Base-by-base conservation (phyloP, 1,140 invertebrate genomes). In the Propsilocerus akamusi region DNA sequence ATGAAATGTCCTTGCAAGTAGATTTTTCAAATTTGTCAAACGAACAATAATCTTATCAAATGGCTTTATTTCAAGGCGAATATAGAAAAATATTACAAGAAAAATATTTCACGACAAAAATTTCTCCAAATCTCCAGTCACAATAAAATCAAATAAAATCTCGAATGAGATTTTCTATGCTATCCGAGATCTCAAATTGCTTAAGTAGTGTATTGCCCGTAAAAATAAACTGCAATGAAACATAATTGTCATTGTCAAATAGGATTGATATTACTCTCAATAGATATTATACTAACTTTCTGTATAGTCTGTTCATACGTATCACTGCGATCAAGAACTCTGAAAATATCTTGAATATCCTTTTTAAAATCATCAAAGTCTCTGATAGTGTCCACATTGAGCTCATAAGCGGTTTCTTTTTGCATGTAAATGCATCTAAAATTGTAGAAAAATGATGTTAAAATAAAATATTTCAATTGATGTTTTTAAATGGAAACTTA, bases 401-500 rank as follows among this genome's bases (percentile, higher is more conserved):
- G 62, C 51, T 61, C 64, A 49, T 62, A 67, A 47, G 64, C 63
- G 11, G 48, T 46, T n/a, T 49, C 28, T 23, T 24, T 48, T n/a
- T 47, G 14, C 25, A 51, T 48, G 24, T 48, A 51, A 14, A 51
- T 51, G 23, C 50, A 51, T 32, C 50, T 51, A 37, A 17, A 34
- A 48, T 17, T 11, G 26, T 20, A 49, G 26, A 12, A 23, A 58
- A 55, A 47, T 58, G 55, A 37, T 59, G 56, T 10, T 4, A 37
- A n/a, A 20, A 32, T 8, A 5, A 46, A 26, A 3, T 10, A 50
- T 5, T 11, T 37, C 14, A 20, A 12, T 30, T 14, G 3, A 49
- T 4, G 10, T 8, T 6, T 14, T 23, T 12, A 14, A 22, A 34
- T 14, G 14, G 23, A 25, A 37, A 47, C 37, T 47, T 25, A 51